These are phyloP conservation scores for Todus mexicanus DNA, from an alignment of 2,797 vertebrate genomes.

Conservation along the genomic window DNA sequence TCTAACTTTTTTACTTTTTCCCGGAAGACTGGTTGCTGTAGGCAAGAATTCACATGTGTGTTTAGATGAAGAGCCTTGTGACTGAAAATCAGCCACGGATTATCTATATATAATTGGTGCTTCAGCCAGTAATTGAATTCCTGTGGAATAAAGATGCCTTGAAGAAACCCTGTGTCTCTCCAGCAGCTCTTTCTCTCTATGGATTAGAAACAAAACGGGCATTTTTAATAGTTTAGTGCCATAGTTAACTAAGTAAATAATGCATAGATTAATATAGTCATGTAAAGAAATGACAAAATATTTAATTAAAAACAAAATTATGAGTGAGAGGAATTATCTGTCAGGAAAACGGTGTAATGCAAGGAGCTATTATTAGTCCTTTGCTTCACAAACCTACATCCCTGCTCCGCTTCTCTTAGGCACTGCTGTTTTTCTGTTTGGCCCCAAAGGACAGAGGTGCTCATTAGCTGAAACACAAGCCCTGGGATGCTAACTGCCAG, in stretches of 20 bases:
- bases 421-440: background rate
- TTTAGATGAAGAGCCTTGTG: constrained; percentile 10
- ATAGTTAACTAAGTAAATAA: constrained; percentile 14
- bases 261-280: background rate
- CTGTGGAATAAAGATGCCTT: background rate
- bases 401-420: background rate
- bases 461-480: background rate
- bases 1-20: background rate
- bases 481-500: background rate
- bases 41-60: background rate
- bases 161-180: background rate
- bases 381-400: background rate
- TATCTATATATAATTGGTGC: constrained; percentile 21
- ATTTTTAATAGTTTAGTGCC: constrained; percentile 6
- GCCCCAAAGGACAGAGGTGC: background rate
- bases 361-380: background rate
- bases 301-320: background rate
- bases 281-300: background rate
- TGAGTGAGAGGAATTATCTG: background rate
- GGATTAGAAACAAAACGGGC: background rate
- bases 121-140: constrained; percentile 31
- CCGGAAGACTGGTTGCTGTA: background rate
- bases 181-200: background rate
- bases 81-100: constrained; percentile 30
- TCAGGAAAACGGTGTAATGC: background rate